Evolutionary conservation across 2,113 vertebrate genomes (phyloP).

Genomic region (Boulengeromyrus knoepffleri): DNA sequence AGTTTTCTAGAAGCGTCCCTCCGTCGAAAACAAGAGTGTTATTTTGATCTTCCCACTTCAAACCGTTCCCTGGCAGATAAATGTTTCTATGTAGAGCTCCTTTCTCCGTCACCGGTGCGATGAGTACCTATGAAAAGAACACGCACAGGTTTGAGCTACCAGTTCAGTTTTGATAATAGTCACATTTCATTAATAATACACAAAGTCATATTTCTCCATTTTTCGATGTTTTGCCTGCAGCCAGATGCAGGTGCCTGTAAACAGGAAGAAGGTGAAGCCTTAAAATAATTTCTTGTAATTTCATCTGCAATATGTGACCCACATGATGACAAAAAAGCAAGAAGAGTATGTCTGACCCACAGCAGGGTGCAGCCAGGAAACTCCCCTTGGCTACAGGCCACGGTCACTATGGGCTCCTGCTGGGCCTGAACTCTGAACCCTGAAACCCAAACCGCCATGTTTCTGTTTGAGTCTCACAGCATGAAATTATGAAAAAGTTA

Average conservation of each 20-base stretch:
- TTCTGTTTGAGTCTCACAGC: not conserved
- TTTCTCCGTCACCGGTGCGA: constrained; percentile 76
- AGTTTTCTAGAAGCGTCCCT: constrained; percentile 70
- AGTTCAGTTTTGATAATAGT: not conserved
- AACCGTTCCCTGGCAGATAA: constrained; percentile 70
- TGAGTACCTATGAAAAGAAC: constrained; percentile 65
- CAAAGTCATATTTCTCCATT: not conserved
- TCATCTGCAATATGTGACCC: not conserved
- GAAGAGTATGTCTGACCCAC: not conserved
- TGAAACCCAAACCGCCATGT: not conserved
- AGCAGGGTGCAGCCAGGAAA: not conserved
- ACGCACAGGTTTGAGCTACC: not conserved
- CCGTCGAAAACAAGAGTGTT: constrained; percentile 71
- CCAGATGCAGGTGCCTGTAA: not conserved
- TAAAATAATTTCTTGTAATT: not conserved
- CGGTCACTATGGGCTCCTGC: not conserved
- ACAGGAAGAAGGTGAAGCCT: not conserved
- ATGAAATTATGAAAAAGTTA: not conserved
- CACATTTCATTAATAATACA: not conserved
- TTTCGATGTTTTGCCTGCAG: not conserved
- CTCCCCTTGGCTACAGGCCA: not conserved
- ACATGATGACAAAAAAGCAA: not conserved
- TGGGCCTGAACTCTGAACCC: not conserved
- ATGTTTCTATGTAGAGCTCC: constrained; percentile 67
- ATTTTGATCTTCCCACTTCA: constrained; percentile 70